A percentile compares a stretch with the other conserved stretches of the same genome.
Conservation (phyloP, 1,140 invertebrate genomes). For the Onthophagus taurus region DNA sequence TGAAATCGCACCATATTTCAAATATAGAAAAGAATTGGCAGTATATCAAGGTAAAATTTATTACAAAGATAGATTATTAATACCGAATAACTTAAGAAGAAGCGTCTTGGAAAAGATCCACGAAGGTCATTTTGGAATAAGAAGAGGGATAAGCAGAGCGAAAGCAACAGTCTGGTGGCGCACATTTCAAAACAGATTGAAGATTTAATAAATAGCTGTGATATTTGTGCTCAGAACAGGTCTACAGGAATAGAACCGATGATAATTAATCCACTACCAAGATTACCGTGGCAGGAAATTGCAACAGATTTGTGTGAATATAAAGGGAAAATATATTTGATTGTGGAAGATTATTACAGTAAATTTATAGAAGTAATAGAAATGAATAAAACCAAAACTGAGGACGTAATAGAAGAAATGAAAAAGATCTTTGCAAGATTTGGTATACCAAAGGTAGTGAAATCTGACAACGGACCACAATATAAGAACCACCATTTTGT, state of each 20-base stretch:
- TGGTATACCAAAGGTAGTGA: constrained; percentile 2
- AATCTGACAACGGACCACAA: constrained; percentile 35
- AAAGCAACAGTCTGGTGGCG: neutral
- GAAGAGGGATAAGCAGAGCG: neutral
- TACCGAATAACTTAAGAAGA: neutral
- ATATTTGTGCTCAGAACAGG: too few species aligned
- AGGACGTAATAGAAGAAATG: neutral
- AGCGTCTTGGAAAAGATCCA: neutral
- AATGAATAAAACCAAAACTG: neutral
- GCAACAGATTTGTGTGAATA: constrained; percentile 23
- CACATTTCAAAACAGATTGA: too few species aligned
- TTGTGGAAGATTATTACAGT: constrained; percentile 34
- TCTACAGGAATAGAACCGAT: too few species aligned
- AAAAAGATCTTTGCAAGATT: neutral
- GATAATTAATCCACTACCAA: constrained; percentile 24
- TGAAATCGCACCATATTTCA: neutral
- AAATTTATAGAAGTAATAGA: constrained; percentile 28
- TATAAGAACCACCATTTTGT: constrained; percentile 36
- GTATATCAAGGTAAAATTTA: neutral
- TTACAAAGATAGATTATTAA: neutral
- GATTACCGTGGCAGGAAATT: constrained; percentile 30
- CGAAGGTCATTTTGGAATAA: neutral
- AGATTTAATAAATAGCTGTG: too few species aligned
- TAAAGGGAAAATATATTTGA: constrained; percentile 20
- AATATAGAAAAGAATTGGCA: neutral